A percentile compares a stretch with the other conserved stretches of the same genome.
phyloP scores from a whole-genome alignment of 1,140 invertebrate species.

The Anoplolepis gracilipes region DNA sequence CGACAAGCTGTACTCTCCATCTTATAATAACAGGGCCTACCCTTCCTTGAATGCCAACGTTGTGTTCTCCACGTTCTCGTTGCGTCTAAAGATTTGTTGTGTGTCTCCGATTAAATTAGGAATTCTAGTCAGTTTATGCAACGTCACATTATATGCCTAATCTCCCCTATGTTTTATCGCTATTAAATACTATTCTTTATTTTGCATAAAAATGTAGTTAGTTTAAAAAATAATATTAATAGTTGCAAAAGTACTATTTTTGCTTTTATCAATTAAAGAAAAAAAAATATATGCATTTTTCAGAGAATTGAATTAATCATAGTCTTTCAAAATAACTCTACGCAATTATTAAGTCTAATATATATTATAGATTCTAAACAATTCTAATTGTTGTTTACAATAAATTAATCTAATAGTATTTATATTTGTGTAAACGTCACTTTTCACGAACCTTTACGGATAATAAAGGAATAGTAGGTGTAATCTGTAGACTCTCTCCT shows the following conservation, averaged over 20 bases:
- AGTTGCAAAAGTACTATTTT: background rate
- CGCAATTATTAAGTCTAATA: too few species aligned
- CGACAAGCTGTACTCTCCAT: constrained; percentile 77
- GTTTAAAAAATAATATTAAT: background rate
- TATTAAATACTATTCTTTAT: too few species aligned
- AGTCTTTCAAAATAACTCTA: too few species aligned
- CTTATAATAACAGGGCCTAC: constrained; percentile 82
- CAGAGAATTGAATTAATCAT: too few species aligned
- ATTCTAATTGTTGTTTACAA: too few species aligned
- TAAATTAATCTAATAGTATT: too few species aligned
- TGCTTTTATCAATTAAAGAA: background rate
- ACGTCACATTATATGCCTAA: background rate
- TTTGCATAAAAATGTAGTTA: too few species aligned
- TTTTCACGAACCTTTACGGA: constrained; percentile 30
- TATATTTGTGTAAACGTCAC: background rate
- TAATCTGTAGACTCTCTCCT: constrained; percentile 52
- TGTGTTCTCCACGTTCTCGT: constrained; percentile 51
- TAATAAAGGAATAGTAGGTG: constrained; percentile 50
- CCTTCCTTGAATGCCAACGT: constrained; percentile 68
- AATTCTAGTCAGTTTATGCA: constrained; percentile 21
- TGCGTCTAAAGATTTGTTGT: constrained; percentile 28
- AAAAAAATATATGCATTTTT: background rate
- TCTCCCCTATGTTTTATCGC: background rate
- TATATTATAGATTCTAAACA: too few species aligned
- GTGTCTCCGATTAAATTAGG: constrained; percentile 36